phyloP scores from a whole-genome alignment of 2,797 vertebrate species.

The Clarias laeviceps region DNA sequence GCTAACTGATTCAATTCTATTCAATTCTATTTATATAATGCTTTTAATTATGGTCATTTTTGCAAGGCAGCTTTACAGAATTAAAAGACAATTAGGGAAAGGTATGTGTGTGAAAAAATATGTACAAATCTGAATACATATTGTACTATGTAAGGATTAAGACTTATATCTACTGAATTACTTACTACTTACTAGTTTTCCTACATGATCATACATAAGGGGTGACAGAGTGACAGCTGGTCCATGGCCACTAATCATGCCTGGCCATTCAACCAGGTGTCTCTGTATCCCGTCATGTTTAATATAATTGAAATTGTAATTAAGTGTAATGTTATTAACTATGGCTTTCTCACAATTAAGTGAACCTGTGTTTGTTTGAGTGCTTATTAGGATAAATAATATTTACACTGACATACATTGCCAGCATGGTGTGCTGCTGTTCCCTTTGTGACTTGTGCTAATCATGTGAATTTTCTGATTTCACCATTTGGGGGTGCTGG shows the following conservation, averaged over 20 bases:
- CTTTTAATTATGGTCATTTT: too few relatives aligned
- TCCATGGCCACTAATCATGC: constrained; percentile 41
- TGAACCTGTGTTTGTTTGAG: constrained; percentile 55
- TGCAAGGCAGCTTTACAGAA: too few relatives aligned
- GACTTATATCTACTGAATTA: neutral
- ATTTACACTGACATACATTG: neutral
- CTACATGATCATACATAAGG: constrained; percentile 23
- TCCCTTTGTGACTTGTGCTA: neutral
- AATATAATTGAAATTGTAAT: constrained; percentile 72
- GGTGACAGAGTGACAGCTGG: constrained; percentile 55
- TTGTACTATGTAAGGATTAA: neutral
- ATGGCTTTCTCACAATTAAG: constrained; percentile 50
- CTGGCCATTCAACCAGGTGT: constrained; percentile 50
- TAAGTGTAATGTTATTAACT: constrained; percentile 72
- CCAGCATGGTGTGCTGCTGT: constrained; percentile 49
- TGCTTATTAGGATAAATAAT: constrained; percentile 20
- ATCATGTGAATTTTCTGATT: constrained; percentile 52
- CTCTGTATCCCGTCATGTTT: constrained; percentile 55
- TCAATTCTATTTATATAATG: too few relatives aligned
- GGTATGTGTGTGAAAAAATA: too few relatives aligned
- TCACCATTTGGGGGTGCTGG: constrained; percentile 76
- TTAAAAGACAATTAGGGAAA: too few relatives aligned
- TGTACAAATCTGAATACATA: neutral
- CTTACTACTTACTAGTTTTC: neutral
- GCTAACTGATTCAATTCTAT: too few relatives aligned